A percentile compares a stretch with the other conserved stretches of the same genome.
Evolutionary conservation across 1,140 invertebrate species (phyloP).

Genomic region (Rhyacophila brunnea): DNA sequence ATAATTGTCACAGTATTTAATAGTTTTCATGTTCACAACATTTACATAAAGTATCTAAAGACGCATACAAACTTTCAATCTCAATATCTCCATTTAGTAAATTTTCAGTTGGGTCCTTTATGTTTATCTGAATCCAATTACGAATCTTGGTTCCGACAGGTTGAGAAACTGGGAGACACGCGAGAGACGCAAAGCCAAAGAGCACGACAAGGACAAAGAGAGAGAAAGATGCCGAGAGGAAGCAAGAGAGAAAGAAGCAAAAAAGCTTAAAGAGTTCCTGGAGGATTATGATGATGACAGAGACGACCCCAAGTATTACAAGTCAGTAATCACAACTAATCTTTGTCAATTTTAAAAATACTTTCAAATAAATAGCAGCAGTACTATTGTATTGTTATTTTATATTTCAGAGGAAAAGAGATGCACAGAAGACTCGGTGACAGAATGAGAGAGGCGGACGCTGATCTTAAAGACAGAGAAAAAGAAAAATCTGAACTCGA

Average conservation of each 20-base stretch:
- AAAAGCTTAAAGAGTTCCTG: slow-evolving; percentile 92
- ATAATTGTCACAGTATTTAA: too few species aligned
- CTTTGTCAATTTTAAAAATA: too few species aligned
- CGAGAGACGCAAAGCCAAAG: slow-evolving; percentile 89
- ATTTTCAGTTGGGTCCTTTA: too few species aligned
- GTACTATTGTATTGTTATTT: too few species aligned
- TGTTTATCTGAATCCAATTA: too few species aligned
- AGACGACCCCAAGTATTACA: slow-evolving; percentile 96
- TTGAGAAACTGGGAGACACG: slow-evolving; percentile 87
- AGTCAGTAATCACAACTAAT: slow-evolving; percentile 57
- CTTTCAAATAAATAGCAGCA: too few species aligned
- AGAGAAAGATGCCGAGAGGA: slow-evolving; percentile 81
- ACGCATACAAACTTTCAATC: too few species aligned
- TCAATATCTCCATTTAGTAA: too few species aligned
- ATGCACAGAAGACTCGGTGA: slow-evolving; percentile 84
- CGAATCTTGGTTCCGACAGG: too few species aligned
- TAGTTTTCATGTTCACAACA: too few species aligned
- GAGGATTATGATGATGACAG: slow-evolving; percentile 98
- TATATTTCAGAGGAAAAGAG: slow-evolving; percentile 72
- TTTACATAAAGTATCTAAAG: too few species aligned
- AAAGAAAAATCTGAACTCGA: slow-evolving; percentile 92
- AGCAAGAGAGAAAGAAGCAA: slow-evolving; percentile 85
- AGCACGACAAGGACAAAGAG: slow-evolving; percentile 88
- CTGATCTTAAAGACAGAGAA: slow-evolving; percentile 84
- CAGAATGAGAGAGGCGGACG: slow-evolving; percentile 88